These are phyloP conservation scores for Vanacampus margaritifer DNA, from an alignment of 2,113 vertebrate species.

Conservation along the genomic window DNA sequence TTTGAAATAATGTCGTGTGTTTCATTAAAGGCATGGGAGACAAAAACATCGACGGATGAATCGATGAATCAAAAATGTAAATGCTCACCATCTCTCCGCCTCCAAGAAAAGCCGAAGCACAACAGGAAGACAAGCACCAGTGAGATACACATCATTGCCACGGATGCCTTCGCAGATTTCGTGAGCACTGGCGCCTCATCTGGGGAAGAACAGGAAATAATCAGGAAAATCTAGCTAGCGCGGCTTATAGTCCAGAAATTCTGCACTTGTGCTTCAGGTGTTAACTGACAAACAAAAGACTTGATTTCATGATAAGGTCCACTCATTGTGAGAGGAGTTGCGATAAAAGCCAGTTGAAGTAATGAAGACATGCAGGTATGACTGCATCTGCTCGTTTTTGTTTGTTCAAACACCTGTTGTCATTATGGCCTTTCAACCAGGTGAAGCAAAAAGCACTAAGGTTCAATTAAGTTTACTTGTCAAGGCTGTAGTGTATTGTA, in stretches of 20 bases:
- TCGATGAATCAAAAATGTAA: neutral
- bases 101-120: constrained; percentile 78
- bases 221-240: too few relatives aligned
- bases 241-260: too few relatives aligned
- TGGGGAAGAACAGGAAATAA: constrained; percentile 14
- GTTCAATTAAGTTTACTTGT: too few relatives aligned
- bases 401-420: neutral
- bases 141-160: constrained; percentile 77
- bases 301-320: neutral
- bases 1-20: too few relatives aligned
- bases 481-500: too few relatives aligned
- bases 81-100: constrained; percentile 69
- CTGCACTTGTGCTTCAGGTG: neutral
- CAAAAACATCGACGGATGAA: too few relatives aligned
- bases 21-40: too few relatives aligned
- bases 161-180: constrained; percentile 75
- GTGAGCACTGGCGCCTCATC: constrained; percentile 59
- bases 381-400: neutral
- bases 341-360: neutral
- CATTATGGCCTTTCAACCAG: neutral
- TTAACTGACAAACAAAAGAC: neutral
- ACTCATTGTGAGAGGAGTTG: neutral
- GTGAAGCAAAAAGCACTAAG: too few relatives aligned
- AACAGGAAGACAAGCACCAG: constrained; percentile 73
- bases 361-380: neutral